phyloP scores from a whole-genome alignment of 92 coral and sea anemone species.

The Pocillopora grandis region DNA sequence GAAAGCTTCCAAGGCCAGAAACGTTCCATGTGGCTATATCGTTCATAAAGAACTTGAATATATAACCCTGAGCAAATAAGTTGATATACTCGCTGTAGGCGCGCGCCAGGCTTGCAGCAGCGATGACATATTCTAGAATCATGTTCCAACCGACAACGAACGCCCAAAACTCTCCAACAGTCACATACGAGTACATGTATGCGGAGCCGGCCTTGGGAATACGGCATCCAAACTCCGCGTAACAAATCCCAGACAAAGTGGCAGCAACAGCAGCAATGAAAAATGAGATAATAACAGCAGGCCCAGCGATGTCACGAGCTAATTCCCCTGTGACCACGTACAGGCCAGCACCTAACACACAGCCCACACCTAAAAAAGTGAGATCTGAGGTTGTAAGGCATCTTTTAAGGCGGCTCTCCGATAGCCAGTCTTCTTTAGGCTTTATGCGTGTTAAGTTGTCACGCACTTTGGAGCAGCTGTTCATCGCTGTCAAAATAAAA shows the following conservation, averaged over 20 bases:
- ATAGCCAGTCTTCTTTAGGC: conserved; percentile 33
- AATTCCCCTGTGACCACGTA: conserved; percentile 87
- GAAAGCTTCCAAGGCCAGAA: conserved; percentile 67
- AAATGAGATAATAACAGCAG: conserved; percentile 81
- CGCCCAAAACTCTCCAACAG: conserved; percentile 91
- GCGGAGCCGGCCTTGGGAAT: conserved; percentile 97
- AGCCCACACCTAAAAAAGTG: conserved; percentile 75
- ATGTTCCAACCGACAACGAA: conserved; percentile 92
- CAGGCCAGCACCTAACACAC: conserved; percentile 80
- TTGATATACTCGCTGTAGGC: conserved; percentile 83
- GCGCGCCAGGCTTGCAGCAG: conserved; percentile 69
- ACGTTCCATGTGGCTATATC: conserved; percentile 59
- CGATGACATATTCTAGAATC: conserved; percentile 82
- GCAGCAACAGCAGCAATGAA: conserved; percentile 78
- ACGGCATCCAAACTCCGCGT: conserved; percentile 92
- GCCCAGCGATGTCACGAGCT: conserved; percentile 89
- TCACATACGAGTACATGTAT: conserved; percentile 79
- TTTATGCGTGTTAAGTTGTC: conserved; percentile 51
- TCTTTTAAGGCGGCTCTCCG: conserved; percentile 55
- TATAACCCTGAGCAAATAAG: conserved; percentile 64
- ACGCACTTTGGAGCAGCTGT: conserved; percentile 13
- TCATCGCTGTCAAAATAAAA: conserved; percentile 10
- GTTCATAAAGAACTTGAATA: conserved; percentile 52
- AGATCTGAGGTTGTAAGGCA: conserved; percentile 72
- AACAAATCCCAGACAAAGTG: conserved; percentile 81